Percentiles rank a stretch among this genome's conserved stretches.
Evolutionary conservation across 2,797 vertebrate species (phyloP).

Genomic region (Crypturellus tataupa): DNA sequence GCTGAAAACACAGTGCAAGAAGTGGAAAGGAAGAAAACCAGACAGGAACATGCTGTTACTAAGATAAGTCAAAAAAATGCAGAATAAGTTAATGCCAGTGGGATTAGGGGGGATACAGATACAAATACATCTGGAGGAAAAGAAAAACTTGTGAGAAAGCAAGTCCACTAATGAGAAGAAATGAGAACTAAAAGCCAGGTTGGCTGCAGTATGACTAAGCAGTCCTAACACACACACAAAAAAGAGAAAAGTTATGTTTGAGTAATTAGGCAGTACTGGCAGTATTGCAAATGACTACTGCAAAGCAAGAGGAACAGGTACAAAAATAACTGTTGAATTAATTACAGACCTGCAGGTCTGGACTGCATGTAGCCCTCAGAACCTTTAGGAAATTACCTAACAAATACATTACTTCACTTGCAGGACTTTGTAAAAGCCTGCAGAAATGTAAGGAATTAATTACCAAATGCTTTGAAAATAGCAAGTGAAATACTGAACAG

Average conservation of each 20-base stretch:
- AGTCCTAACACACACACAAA: neutral
- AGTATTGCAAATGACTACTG: neutral
- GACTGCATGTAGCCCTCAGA: neutral
- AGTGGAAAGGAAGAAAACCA: slow-evolving; percentile 45
- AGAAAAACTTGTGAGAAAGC: slow-evolving; percentile 32
- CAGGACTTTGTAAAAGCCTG: neutral
- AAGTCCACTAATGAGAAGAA: neutral
- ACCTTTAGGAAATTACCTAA: neutral
- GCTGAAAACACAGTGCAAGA: slow-evolving; percentile 1
- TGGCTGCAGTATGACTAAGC: neutral
- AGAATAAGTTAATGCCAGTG: slow-evolving; percentile 36
- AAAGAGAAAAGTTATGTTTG: neutral
- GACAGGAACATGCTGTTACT: slow-evolving; percentile 31
- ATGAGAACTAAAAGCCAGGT: neutral
- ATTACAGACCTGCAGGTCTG: neutral
- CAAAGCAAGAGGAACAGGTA: neutral
- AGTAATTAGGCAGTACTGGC: neutral
- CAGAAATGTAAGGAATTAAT: neutral
- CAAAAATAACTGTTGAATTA: slow-evolving; percentile 3
- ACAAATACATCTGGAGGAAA: slow-evolving; percentile 23
- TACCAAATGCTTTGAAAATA: neutral
- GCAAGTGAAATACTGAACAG: neutral
- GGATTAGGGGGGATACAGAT: slow-evolving; percentile 7
- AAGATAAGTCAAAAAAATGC: slow-evolving; percentile 48
- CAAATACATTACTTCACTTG: neutral